These are phyloP conservation scores for Rhinoderma darwinii DNA, from an alignment of 2,113 vertebrate species.

Conservation along the genomic window DNA sequence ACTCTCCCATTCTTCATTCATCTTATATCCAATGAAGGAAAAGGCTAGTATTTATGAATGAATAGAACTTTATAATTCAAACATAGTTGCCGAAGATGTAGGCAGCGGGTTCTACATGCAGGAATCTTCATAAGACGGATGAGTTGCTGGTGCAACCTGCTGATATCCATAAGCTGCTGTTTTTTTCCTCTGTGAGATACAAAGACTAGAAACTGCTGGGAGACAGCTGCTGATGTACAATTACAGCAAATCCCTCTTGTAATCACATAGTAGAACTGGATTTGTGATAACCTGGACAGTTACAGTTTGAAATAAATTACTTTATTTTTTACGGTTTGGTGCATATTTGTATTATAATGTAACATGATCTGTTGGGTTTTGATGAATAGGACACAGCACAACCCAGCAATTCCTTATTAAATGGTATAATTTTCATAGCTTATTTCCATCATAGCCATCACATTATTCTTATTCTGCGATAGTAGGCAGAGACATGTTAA, in stretches of 20 bases:
- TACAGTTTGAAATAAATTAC: constrained; percentile 23
- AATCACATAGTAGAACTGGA: constrained; percentile 17
- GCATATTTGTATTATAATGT: constrained; percentile 5
- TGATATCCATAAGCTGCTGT: constrained; percentile 59
- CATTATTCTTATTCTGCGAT: too few relatives aligned
- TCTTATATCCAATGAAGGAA: neutral
- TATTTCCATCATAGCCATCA: too few relatives aligned
- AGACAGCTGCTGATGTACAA: constrained; percentile 62
- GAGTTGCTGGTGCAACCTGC: constrained; percentile 62
- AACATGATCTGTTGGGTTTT: neutral
- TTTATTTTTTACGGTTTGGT: constrained; percentile 1
- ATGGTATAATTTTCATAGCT: too few relatives aligned
- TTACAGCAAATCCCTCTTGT: constrained; percentile 40
- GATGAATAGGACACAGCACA: neutral
- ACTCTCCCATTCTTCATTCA: too few relatives aligned
- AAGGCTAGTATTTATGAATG: neutral
- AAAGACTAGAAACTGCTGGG: constrained; percentile 63
- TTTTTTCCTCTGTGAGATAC: constrained; percentile 64
- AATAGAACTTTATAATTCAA: neutral
- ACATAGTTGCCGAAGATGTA: constrained; percentile 60
- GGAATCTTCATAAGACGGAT: constrained; percentile 62
- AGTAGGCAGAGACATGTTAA: neutral
- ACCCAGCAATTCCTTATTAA: neutral
- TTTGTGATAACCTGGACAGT: neutral
- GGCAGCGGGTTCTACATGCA: constrained; percentile 50